Evolutionary conservation across 2,113 vertebrate species (phyloP), one percentile per base, ranked within the genome.

Genomic region (Urocynchramus pylzowi): DNA sequence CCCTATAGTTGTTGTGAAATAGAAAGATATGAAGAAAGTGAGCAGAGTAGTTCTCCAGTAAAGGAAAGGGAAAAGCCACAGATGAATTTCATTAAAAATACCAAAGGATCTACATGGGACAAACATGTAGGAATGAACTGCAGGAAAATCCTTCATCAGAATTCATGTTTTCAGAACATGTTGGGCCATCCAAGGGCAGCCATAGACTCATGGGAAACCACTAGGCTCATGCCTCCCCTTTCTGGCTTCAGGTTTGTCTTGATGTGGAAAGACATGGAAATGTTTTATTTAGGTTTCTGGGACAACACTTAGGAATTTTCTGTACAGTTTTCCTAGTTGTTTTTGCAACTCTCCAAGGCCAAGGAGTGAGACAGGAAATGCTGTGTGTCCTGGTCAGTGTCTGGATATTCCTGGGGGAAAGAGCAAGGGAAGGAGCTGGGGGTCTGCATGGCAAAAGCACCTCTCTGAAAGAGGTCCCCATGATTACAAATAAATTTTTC

Each of bases 401-500:
- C 22, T 81, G 35, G 13, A 23, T 73, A n/a, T 82, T 64, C 35
- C 30, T 35, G 39, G 18, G 12, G 16, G 41, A 52, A 52, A 19
- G 22, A 75, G 7, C 44, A 19, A 65, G 13, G 37, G 35, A 67
- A 80, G 50, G 31, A 41, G 13, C 41, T 42, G 20, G 13, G 37
- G 14, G 50, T 65, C 52, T 84, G 41, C 3, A 28, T 78, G 59
- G 24, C 53, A 68, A 60, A 69, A 91, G 21, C 82, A 79, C 4
- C 33, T 12, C 28, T 41, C 47, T 83, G 53, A 35, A 63, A 83
- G 24, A 33, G 24, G 35, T n/a, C 67, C 28, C n/a, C 7, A 5
- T 78, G 69, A 78, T 80, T 73, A 21, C 16, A 27, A 59, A 53
- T 70, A 69, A 14, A 17, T 69, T 96, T 93, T 88, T 73, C 33